Evolutionary conservation across 2,797 vertebrate species (phyloP).

Genomic region (Sebastes aleutianus): DNA sequence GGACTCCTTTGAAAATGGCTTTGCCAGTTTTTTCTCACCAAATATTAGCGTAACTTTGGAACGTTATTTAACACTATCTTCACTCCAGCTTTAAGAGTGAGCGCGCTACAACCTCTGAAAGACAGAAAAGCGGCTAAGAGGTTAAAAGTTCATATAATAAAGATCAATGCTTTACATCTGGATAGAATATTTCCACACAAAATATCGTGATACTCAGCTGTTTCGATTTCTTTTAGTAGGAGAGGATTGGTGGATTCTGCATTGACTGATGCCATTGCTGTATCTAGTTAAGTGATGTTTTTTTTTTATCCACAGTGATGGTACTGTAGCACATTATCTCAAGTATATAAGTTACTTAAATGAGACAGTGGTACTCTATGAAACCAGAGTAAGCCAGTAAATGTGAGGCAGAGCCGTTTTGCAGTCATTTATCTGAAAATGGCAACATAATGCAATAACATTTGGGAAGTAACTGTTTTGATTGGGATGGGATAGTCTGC

Average conservation of each 20-base stretch:
- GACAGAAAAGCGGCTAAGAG: no score
- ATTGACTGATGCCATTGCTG: slow-evolving; percentile 8
- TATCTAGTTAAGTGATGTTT: slow-evolving; percentile 39
- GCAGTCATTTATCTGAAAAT: slow-evolving; percentile 85
- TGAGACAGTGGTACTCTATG: slow-evolving; percentile 65
- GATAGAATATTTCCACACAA: no score
- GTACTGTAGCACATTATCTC: slow-evolving; percentile 63
- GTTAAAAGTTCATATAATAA: no score
- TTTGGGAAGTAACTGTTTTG: slow-evolving; percentile 84
- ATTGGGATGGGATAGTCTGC: slow-evolving; percentile 83
- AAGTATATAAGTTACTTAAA: slow-evolving; percentile 67
- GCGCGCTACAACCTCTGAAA: no score
- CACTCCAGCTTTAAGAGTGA: no score
- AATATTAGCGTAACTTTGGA: no score
- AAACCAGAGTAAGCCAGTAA: slow-evolving; percentile 72
- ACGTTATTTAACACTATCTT: no score
- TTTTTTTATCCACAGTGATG: slow-evolving; percentile 36
- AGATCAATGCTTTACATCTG: no score
- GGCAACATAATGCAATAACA: slow-evolving; percentile 86
- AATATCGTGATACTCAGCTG: no score
- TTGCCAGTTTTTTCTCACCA: no score
- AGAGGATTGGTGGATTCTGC: slow-evolving; percentile 23
- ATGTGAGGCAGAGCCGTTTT: slow-evolving; percentile 74
- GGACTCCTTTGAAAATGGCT: no score
- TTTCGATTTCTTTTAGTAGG: no score